Percentiles rank a stretch among this genome's conserved stretches.
These are phyloP conservation scores for Bombus consobrinus DNA, from an alignment of 1,140 invertebrate genomes.

Conservation along the genomic window DNA sequence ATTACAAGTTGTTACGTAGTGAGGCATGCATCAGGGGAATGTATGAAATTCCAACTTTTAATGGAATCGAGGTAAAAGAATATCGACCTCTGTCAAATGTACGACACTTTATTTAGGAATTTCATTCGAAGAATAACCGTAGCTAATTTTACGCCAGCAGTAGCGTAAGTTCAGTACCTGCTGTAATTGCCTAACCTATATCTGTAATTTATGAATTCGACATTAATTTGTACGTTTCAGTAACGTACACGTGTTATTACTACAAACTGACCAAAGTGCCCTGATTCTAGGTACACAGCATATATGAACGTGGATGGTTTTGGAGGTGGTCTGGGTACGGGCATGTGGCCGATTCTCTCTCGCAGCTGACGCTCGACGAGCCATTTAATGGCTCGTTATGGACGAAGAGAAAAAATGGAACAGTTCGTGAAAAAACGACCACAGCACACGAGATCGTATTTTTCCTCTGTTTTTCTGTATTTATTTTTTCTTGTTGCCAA, in stretches of 20 bases:
- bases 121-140: neutral
- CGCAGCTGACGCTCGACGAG: constrained; percentile 31
- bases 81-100: neutral
- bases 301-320: neutral
- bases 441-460: neutral
- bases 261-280: neutral
- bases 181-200: neutral
- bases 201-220: neutral
- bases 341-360: constrained; percentile 25
- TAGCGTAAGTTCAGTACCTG: neutral
- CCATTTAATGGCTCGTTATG: constrained; percentile 37
- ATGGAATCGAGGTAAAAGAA: no score
- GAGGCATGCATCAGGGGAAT: no score
- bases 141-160: no score
- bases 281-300: neutral
- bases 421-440: neutral
- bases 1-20: no score
- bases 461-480: neutral
- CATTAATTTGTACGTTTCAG: neutral
- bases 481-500: neutral
- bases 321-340: neutral
- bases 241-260: neutral
- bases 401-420: constrained; percentile 4
- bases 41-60: neutral
- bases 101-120: neutral